A percentile compares a stretch with the other conserved stretches of the same genome.
phyloP scores from a whole-genome alignment of 2,113 vertebrate species.

The Myiagra hebetior region DNA sequence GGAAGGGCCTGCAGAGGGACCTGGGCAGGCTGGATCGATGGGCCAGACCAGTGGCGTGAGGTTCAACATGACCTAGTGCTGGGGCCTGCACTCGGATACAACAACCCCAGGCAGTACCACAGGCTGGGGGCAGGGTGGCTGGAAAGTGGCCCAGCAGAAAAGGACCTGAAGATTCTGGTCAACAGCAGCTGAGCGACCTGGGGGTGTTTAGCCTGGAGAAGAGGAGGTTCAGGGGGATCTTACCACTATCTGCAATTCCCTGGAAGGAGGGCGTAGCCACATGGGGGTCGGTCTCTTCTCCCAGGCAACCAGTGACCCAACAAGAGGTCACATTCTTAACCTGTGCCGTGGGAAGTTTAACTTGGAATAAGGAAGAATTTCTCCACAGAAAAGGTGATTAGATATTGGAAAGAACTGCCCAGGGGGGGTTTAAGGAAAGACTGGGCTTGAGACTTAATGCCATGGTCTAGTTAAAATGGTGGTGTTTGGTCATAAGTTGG shows the following conservation, averaged over 20 bases:
- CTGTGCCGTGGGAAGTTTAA: accelerated
- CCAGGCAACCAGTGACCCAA: not conserved
- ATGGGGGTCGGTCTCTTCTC: too few relatives aligned
- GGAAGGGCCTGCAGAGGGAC: not conserved
- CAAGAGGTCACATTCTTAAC: too few relatives aligned
- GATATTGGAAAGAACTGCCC: not conserved
- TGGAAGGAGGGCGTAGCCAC: not conserved
- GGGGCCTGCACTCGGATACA: not conserved
- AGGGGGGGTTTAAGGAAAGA: not conserved
- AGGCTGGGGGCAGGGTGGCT: not conserved
- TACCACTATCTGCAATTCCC: not conserved
- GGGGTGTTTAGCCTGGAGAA: not conserved
- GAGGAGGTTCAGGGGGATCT: not conserved
- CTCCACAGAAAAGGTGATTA: not conserved
- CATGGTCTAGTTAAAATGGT: not conserved
- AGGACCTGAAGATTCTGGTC: accelerated
- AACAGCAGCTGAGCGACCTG: not conserved
- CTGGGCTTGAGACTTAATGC: not conserved
- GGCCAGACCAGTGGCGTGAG: not conserved
- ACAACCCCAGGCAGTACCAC: not conserved
- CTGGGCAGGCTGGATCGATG: not conserved
- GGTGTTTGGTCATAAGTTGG: not conserved
- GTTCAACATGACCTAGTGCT: not conserved
- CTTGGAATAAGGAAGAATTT: not conserved
- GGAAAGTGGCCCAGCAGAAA: not conserved